Evolutionary conservation across 2,888 invertebrate genomes (phyloP), one percentile per base, ranked within the genome.

Genomic region (Polietes domitor): DNA sequence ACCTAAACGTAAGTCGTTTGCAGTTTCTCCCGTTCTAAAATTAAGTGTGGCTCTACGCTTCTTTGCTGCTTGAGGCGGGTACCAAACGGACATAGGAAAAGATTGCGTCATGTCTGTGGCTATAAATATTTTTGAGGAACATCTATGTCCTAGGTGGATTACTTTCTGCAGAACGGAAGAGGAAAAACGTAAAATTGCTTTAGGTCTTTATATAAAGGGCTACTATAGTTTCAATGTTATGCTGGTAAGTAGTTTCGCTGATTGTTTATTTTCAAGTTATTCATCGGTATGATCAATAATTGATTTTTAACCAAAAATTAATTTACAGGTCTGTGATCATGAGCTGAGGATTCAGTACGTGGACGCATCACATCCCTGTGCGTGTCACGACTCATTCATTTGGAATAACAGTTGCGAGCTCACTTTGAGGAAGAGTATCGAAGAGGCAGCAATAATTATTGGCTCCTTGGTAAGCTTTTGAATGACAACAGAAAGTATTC

Each of bases 321-420:
- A 32, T 70, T 47, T 47, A 47, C 47, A 47, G 47, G 47, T 12
- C 47, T 47, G 6, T 47, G 47, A 47, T 12, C 6, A 47, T 10
- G 47, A 47, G 15, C 47, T 47, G 47, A 73, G n/a, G 43, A 82
- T 77, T 73, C 50, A 47, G 28, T 82, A 77, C 32, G 82, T 74
- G 7, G 82, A 77, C 63, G 82, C 77, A 10, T 77, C 77, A n/a
- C 77, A 82, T 68, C 74, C 73, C 65, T 74, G 70, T 65, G 73
- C 82, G 12, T 61, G 43, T 32, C 74, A 77, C 32, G 74, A 82
- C 26, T 73, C 77, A n/a, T 82, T 82, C 53, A 77, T 82, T 65
- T 82, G 77, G 74, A 77, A 74, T 12, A 37, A 47, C 12, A 68
- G 47, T 68, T 77, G 24, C 43, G 77, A 65, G 24, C 65, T n/a